Percentiles rank a stretch among this genome's conserved stretches.
phyloP scores from a whole-genome alignment of 2,888 invertebrate genomes.

The Danaus chrysippus region DNA sequence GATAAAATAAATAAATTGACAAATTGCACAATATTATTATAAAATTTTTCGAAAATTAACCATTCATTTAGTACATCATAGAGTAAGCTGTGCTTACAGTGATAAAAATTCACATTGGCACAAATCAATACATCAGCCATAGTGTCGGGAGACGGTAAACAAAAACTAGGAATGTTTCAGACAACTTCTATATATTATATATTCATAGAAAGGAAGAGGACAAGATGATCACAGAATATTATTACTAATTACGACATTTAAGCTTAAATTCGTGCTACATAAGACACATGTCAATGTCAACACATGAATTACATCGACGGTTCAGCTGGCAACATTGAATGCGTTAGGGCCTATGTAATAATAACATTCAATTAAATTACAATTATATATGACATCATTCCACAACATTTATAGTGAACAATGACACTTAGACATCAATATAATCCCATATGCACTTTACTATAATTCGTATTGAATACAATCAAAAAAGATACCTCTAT shows the following conservation, averaged over 20 bases:
- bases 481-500: slow-evolving; percentile 58
- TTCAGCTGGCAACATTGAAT: slow-evolving; percentile 43
- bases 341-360: slow-evolving; percentile 56
- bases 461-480: slow-evolving; percentile 56
- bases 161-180: slow-evolving; percentile 71
- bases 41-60: slow-evolving; percentile 67
- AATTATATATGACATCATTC: slow-evolving; percentile 45
- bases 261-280: slow-evolving; percentile 41
- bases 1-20: slow-evolving; percentile 72
- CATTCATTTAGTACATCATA: slow-evolving; percentile 44
- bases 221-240: slow-evolving; percentile 70
- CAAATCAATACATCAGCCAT: slow-evolving; percentile 44
- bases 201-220: slow-evolving; percentile 58
- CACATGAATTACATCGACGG: slow-evolving; percentile 34
- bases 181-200: slow-evolving; percentile 55
- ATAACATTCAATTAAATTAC: slow-evolving; percentile 47
- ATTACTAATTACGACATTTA: slow-evolving; percentile 50
- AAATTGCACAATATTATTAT: slow-evolving; percentile 70
- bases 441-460: slow-evolving; percentile 57
- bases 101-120: slow-evolving; percentile 41
- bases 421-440: slow-evolving; percentile 65
- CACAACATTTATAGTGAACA: slow-evolving; percentile 60
- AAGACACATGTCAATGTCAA: slow-evolving; percentile 43
- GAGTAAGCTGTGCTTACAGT: slow-evolving; percentile 62
- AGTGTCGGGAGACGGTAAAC: slow-evolving; percentile 50